Percentiles rank a stretch among this genome's conserved stretches.
Conservation (phyloP, 2,113 vertebrate genomes). For the Mirounga angustirostris region DNA sequence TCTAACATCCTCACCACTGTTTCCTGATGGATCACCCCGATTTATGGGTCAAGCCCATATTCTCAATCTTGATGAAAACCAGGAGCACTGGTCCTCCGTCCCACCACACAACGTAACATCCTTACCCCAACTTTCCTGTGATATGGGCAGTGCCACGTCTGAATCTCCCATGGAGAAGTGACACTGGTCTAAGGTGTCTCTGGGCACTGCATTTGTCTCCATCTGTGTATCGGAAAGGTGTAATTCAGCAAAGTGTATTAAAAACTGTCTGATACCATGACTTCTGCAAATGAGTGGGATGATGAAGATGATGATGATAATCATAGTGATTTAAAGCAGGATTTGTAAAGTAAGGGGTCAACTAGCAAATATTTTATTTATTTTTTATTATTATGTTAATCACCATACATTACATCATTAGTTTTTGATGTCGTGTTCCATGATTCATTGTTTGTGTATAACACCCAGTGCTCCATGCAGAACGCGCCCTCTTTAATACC, state of each 20-base stretch:
- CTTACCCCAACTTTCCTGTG: background rate
- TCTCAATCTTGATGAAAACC: background rate
- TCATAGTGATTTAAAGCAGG: background rate
- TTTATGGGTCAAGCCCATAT: background rate
- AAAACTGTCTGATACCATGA: background rate
- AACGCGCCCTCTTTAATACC: no score
- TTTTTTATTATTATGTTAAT: no score
- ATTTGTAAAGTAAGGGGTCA: background rate
- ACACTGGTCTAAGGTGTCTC: background rate
- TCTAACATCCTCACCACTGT: slow-evolving; percentile 12
- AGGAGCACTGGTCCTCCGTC: background rate
- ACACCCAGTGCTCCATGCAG: no score
- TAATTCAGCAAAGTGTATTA: background rate
- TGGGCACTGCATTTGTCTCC: background rate
- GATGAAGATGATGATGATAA: background rate
- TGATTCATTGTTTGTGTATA: no score
- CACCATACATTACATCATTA: no score
- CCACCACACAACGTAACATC: background rate
- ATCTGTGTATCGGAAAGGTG: background rate
- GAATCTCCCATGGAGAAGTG: background rate
- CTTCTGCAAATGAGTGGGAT: background rate
- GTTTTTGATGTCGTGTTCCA: no score
- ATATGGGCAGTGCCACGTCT: background rate
- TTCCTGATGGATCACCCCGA: background rate
- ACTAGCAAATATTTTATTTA: background rate